Evolutionary conservation across 2,888 invertebrate species (phyloP), one percentile per base, ranked within the genome.

Genomic region (Napeogenes inachia): DNA sequence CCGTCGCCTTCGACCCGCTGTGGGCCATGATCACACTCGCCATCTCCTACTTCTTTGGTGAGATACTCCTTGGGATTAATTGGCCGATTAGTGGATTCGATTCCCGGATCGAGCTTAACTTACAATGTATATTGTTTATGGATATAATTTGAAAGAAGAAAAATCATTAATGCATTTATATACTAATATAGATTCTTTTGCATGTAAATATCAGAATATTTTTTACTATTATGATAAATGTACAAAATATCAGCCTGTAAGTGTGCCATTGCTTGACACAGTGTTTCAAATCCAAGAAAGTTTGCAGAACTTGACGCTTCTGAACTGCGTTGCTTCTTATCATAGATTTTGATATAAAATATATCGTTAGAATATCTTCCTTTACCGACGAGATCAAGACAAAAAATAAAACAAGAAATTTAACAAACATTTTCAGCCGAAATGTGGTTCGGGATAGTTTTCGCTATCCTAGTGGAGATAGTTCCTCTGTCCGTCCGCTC

Each of bases 401-500:
- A 38, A 42, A 10, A 32, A 57, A 45, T n/a, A 30, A 10, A 30
- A 10, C 10, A 30, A 8, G 10, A 10, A 30, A 50, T 30, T 21
- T 21, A 21, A 50, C 10, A 8, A 30, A 30, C 5, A 4, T 66
- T 55, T 89, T 10, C 88, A 95, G 97, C 97, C 74, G 97, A 97
- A 88, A 97, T 97, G 97, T 97, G 97, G 97, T 97, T 97, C 83
- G 97, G 97, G 57, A 97, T 97, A 68, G 94, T 97, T 4, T 97
- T 97, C 82, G 97, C 97, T 3, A 95, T 97, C 76, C 91, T 97
- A 3, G 96, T 97, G 2, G 97, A 97, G 87, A 95, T 97, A 67
- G 96, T 97, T 2, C 97, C 97, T 0, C 76, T 96, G 56, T 92
- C 94, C 5, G 93, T 96, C 13, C 92, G 97, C 56, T 97, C 97